Conservation (phyloP, 2,113 vertebrate species). For the Sinocyclocheilus anophthalmus region DNA sequence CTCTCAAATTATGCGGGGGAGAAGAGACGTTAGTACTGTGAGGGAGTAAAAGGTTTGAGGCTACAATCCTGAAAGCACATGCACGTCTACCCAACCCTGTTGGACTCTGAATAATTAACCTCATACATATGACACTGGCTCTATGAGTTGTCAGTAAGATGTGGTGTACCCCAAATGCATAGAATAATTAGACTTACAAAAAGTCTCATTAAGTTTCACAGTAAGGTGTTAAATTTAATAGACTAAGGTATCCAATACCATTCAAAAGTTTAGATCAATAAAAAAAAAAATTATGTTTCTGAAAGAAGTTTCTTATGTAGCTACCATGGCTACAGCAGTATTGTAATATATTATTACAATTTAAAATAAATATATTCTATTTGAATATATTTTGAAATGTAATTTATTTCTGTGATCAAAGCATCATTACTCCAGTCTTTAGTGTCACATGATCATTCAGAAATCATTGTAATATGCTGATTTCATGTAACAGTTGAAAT, state of each 20-base stretch:
- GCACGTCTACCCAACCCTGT: background rate
- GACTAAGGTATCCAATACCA: background rate
- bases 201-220: background rate
- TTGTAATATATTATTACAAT: background rate
- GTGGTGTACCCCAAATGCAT: background rate
- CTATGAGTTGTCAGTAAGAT: background rate
- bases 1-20: background rate
- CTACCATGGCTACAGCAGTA: background rate
- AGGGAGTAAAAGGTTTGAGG: background rate
- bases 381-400: background rate
- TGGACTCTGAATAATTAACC: constrained; percentile 1
- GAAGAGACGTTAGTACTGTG: background rate
- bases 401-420: background rate
- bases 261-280: background rate
- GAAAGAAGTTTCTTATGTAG: background rate
- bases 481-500: background rate
- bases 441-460: too few relatives aligned
- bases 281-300: background rate
- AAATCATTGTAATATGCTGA: background rate
- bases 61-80: background rate
- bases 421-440: background rate
- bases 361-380: background rate
- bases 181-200: background rate
- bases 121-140: background rate
- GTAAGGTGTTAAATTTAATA: background rate